These are phyloP conservation scores for Nycteola revayana DNA, from an alignment of 2,888 invertebrate genomes.

Conservation along the genomic window DNA sequence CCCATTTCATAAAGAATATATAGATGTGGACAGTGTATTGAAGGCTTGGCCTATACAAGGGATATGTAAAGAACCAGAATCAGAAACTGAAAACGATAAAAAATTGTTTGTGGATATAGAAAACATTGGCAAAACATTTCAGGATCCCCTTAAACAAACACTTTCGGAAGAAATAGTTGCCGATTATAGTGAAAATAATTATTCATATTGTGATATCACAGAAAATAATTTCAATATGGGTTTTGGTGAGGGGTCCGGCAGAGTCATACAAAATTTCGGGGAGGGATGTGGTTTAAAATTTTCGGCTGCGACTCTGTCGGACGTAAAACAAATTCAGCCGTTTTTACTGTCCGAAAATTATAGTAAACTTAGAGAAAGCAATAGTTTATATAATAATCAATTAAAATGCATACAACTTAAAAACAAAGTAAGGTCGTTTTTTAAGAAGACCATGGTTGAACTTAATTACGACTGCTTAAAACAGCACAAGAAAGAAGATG, in stretches of 20 bases:
- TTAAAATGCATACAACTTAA: slow-evolving; percentile 50
- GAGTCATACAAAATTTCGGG: slow-evolving; percentile 76
- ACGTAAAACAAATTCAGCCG: slow-evolving; percentile 81
- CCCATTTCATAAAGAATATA: slow-evolving; percentile 60
- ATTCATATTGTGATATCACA: slow-evolving; percentile 36
- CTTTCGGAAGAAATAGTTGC: slow-evolving; percentile 59
- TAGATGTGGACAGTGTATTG: slow-evolving; percentile 50
- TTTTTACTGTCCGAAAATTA: slow-evolving; percentile 59
- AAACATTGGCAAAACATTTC: slow-evolving; percentile 14
- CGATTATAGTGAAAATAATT: slow-evolving; percentile 40
- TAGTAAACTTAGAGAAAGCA: slow-evolving; percentile 27
- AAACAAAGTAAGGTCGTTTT: slow-evolving; percentile 61
- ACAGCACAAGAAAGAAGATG: slow-evolving; percentile 35
- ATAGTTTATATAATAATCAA: slow-evolving; percentile 33
- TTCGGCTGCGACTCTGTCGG: slow-evolving; percentile 83
- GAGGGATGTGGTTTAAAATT: slow-evolving; percentile 61
- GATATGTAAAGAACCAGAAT: slow-evolving; percentile 17
- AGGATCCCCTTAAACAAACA: slow-evolving; percentile 49
- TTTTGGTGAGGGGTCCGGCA: slow-evolving; percentile 83
- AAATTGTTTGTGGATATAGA: slow-evolving; percentile 44
- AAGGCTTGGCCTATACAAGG: slow-evolving; percentile 56
- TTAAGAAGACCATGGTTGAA: slow-evolving; percentile 53
- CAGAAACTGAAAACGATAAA: slow-evolving; percentile 30
- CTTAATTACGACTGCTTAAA: slow-evolving; percentile 41
- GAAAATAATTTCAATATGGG: slow-evolving; percentile 76